Base-by-base conservation (phyloP, 2,797 vertebrate genomes). In the Alectoris magna region DNA sequence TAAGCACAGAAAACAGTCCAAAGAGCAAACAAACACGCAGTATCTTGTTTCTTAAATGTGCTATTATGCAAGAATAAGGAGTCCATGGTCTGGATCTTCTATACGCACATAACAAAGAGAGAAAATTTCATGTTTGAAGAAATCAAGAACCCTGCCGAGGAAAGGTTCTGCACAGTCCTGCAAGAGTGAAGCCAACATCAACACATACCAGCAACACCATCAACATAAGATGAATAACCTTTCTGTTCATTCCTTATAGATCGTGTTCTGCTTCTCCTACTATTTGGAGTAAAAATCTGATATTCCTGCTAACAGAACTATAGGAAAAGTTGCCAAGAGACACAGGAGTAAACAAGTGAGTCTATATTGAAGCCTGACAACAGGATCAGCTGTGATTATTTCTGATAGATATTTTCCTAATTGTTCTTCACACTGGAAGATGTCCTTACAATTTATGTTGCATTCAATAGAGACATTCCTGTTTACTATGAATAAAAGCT, bases 391-490 rank as follows among this genome's bases (percentile, higher is more conserved):
- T 67, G 46, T 85, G 92, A 85, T 91, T 87, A 87, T 38, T 90
- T 90, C 76, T 89, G 88, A 82, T 88, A 90, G 71, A 21, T 80
- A 64, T 91, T 90, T 87, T 87, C 77, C 59, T 71, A 91, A 91
- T 72, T 64, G 23, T 39, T 90, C 60, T 80, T 85, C 79, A 71
- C 53, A 70, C 66, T 21, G 24, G 34, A 94, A 86, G 39, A 56
- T 80, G 86, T 8, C 58, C 63, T 84, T 93, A 85, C 38, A 68
- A 94, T 91, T 91, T 80, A 48, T 22, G 36, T 81, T 66, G 27
- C 19, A 53, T 55, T 84, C 67, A 62, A 18, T 5, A 17, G 26
- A 76, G 69, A 80, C 63, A 4, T 49, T 92, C 58, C 34, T 66
- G 22, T 77, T 93, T 77, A 80, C 34, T 58, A 46, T 49, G 24